phyloP scores from a whole-genome alignment of 2,113 vertebrate species.

The Brachyistius frenatus region DNA sequence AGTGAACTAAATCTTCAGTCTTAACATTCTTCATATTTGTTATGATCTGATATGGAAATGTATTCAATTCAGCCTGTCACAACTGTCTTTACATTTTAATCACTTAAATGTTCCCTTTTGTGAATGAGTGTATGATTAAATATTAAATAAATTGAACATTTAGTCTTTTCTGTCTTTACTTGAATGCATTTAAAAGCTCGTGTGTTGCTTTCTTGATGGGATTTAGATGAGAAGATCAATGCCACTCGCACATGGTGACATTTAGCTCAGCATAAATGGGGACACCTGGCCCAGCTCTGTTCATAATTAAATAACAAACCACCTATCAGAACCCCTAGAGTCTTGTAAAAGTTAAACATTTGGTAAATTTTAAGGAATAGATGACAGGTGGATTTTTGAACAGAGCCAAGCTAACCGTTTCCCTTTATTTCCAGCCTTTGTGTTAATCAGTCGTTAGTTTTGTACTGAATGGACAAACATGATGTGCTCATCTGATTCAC shows the following conservation, averaged over 20 bases:
- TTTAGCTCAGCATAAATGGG: too few relatives aligned
- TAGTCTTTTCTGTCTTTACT: not conserved
- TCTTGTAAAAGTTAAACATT: too few relatives aligned
- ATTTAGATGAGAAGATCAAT: not conserved
- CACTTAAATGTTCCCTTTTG: not conserved
- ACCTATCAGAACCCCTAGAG: too few relatives aligned
- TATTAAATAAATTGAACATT: not conserved
- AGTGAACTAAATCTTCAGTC: constrained; percentile 59
- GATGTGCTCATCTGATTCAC: too few relatives aligned
- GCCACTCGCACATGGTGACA: too few relatives aligned
- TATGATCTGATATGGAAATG: not conserved
- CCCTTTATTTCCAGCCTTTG: not conserved
- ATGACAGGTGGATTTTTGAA: not conserved
- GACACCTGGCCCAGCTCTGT: too few relatives aligned
- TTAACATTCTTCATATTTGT: constrained; percentile 11
- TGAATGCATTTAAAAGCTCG: not conserved
- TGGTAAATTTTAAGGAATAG: too few relatives aligned
- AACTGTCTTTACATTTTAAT: not conserved
- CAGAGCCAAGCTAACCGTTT: not conserved
- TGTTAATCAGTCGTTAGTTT: not conserved
- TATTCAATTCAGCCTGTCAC: not conserved
- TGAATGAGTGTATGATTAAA: constrained; percentile 31
- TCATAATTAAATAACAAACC: too few relatives aligned
- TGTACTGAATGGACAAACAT: not conserved
- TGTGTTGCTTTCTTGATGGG: not conserved